Base-by-base conservation (phyloP, 2,797 vertebrate genomes). In the Clamator glandarius region DNA sequence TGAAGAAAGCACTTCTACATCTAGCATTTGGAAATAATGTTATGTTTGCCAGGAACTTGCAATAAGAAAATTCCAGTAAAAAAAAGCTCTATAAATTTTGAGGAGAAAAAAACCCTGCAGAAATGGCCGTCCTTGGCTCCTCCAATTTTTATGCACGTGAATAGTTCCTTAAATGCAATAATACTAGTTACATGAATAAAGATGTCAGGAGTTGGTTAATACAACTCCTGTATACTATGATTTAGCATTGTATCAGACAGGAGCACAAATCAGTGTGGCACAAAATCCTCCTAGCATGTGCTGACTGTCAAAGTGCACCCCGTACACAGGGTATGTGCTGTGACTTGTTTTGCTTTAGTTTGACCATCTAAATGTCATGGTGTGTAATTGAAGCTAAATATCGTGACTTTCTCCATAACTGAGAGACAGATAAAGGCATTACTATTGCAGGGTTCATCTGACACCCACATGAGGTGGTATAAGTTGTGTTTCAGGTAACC, bases 321-420 rank as follows among this genome's bases (percentile, higher is more conserved):
- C 23, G 26, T 25, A 48, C 35, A 7, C 41, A 46, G 33, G 51
- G n/a, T 66, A 33, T 0, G 0, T 26, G 28, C 81, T 82, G 35
- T 44, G 66, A 59, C 76, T 91, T 79, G 9, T 66, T 84, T 79
- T 67, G 48, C 70, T 90, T n/a, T 76, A 36, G 90, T 93, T 87
- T 92, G 35, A 33, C 76, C 41, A 50, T 67, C 72, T 77, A 67
- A 90, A 94, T 85, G 48, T 92, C 64, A 44, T 3, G 0, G 67
- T 76, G 36, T 70, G 74, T 73, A 41, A 52, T 76, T 0, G 0
- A 85, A 92, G 52, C 24, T 76, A 63, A 92, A 73, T 93, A 66
- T 76, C 5, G 0, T 57, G 57, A 52, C 75, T 93, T 84, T 82
- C 33, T 50, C 63, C 13, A 3, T 70, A 67, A 44, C 35, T 41